Evolutionary conservation across 2,888 invertebrate species (phyloP).

Genomic region (Drosophila parthenogenetica): DNA sequence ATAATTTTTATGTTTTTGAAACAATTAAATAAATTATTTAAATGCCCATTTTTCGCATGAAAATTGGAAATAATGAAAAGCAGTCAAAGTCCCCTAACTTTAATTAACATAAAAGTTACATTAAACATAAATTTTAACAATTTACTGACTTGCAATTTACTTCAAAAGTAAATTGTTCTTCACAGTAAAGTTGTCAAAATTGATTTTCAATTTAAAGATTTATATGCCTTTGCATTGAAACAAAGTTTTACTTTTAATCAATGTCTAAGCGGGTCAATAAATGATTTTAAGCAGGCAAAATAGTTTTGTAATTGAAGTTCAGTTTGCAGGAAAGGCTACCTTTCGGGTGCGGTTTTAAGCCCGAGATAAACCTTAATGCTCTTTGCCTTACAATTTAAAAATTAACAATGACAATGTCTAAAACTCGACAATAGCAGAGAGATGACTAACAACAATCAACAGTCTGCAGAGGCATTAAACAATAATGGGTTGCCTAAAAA

Average conservation of each 20-base stretch:
- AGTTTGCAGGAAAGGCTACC: not conserved
- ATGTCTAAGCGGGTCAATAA: too few relatives aligned
- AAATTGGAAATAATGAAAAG: not conserved
- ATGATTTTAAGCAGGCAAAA: not conserved
- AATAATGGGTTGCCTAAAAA: not conserved
- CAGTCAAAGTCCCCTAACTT: not conserved
- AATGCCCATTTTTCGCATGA: slow-evolving; percentile 17
- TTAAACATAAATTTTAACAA: not conserved
- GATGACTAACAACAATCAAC: slow-evolving; percentile 11
- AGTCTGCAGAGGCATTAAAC: slow-evolving; percentile 4
- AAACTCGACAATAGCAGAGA: slow-evolving; percentile 10
- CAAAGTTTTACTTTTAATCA: too few relatives aligned
- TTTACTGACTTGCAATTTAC: not conserved
- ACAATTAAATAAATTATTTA: slow-evolving; percentile 62
- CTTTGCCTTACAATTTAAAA: slow-evolving; percentile 8
- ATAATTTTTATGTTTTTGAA: slow-evolving; percentile 31
- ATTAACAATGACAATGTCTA: slow-evolving; percentile 5
- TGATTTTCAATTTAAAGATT: too few relatives aligned
- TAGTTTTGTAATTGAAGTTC: not conserved
- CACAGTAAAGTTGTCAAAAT: too few relatives aligned
- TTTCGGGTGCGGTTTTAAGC: not conserved
- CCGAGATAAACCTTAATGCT: slow-evolving; percentile 7
- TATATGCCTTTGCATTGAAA: too few relatives aligned
- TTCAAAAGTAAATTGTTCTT: not conserved
- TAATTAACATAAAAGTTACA: not conserved